Evolutionary conservation across 2,113 vertebrate species (phyloP), one percentile per base, ranked within the genome.

Genomic region (Telmatochromis brichardi): DNA sequence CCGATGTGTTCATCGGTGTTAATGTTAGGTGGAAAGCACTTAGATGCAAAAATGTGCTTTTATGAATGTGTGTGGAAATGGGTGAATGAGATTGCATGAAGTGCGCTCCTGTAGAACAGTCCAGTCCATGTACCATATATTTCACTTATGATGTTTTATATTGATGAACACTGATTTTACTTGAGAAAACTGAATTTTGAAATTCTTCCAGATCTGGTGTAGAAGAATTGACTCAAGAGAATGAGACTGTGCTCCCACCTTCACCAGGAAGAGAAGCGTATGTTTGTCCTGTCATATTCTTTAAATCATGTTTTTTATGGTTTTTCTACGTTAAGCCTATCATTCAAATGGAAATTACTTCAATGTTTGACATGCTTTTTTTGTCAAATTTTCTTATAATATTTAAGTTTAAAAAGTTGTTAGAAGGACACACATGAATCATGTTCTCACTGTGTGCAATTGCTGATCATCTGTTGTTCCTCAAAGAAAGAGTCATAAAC

Each of bases 201-300:
- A 3, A 28, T 73, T 83, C 28, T 65, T 85, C 5, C 94, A 98
- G 98, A 65, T 97, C 97, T 80, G 97, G 96, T 78, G 1, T 97
- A 57, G 96, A 96, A 80, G 97, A 98, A 31, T 95, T 96, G 45
- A 95, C 87, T 89, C 96, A 60, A 42, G 91, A 95, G 89, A 93
- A 92, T 40, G 98, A 98, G 93, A 98, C 92, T 42, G 92, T 89
- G 45, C 79, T 93, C 55, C 79, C 95, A 17, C 57, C 91, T 17
- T 86, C 95, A 73, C 97, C 95, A 42, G 96, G 2, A 78, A 93
- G 92, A 91, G 96, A 95, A 92, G 94, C 89, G 98, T 99, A 96
- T 97, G 97, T 84, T 78, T 6, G 55, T 55, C 5, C 4, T 4
- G 6, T 55, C 14, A 9, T 17, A 11, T 19, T 50, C 26, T 33